Base-by-base conservation (phyloP, 1,140 invertebrate species). In the Berghia stephanieae region DNA sequence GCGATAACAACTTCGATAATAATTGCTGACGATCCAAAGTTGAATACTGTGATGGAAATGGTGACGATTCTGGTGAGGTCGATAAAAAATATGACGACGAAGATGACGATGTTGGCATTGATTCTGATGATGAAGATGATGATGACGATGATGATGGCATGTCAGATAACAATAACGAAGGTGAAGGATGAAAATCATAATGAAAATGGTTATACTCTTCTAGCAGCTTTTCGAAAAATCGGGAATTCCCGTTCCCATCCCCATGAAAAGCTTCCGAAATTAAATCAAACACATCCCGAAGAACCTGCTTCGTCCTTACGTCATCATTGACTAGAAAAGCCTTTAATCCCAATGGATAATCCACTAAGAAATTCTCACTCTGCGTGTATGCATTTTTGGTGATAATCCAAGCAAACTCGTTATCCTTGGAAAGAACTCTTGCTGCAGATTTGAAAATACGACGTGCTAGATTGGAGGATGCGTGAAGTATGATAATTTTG, bases 401-500 rank as follows among this genome's bases (percentile, higher is more conserved):
- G 63, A 85, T 78, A 75, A 85, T 85, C 85, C 85, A 86, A 34
- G 84, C 83, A 70, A 82, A 81, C 71, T 80, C 82, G 18, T 80
- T 40, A 46, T 78, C 71, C n/a, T 43, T 73, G 44, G 80, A 66
- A 60, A 82, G 75, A 2, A 78, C 79, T 16, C 57, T 76, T 42
- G 74, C 55, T 24, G 79, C 75, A 27, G 70, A 57, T n/a, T 76
- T 36, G 60, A 87, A 85, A 66, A 87, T 80, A 69, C 81, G 73
- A 18, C 66, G 78, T 2, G 82, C 77, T 34, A 87, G 77, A 36
- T 73, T 55, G 24, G 81, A 72, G 38, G 76, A 82, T 21, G 81
- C 72, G 75, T 87, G 86, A 49, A 87, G 73, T 10, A 86, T 63
- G 76, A 86, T 80, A 40, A 87, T 83, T 52, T 81, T 78, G 10